Base-by-base conservation (phyloP, 1,140 invertebrate species). In the Solenopsis fugax region DNA sequence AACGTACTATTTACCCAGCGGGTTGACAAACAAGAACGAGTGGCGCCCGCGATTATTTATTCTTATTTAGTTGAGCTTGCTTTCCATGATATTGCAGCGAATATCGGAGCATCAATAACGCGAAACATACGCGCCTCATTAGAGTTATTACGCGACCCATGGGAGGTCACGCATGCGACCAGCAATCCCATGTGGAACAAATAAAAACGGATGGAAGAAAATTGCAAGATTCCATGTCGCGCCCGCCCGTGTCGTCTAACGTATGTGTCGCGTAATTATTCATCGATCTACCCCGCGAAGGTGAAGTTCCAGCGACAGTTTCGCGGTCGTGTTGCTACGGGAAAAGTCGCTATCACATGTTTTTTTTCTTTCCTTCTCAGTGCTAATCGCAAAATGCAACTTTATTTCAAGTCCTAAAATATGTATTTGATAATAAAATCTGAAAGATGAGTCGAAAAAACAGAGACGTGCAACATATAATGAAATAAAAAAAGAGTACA, bases 191-290 rank as follows among this genome's bases (percentile, higher is more conserved):
- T 12, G 45, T 48, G 58, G 24, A 64, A 78, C 58, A 65, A 65
- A 65, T 29, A 69, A 41, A 29, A 69, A 24, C 7, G 48, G 21
- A 48, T 24, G 29, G 29, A 56, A 56, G 37, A 48, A 60, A 75
- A 84, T 84, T 48, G 54, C 78, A 56, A 60, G 54, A 84, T 75
- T 84, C 54, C 54, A 48, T 50, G 80, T 75, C 41, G 21, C 52
- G 24, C 13, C n/a, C 24, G n/a, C 48, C 62, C 21, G 52, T 37
- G 37, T 56, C 37, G 64, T 78, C 60, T 48, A 50, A 65, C 58
- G 34, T 24, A 48, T 12, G 29, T 48, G 50, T 48, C 56, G 58
- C 9, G 58, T 58, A 81, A 56, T 81, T 72, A 81, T 21, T 67
- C 78, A 81, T 81, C 78, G 78, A 81, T 81, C 50, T 81, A 56